Conservation (phyloP, 2,113 vertebrate genomes). For the Ammodytes marinus region DNA sequence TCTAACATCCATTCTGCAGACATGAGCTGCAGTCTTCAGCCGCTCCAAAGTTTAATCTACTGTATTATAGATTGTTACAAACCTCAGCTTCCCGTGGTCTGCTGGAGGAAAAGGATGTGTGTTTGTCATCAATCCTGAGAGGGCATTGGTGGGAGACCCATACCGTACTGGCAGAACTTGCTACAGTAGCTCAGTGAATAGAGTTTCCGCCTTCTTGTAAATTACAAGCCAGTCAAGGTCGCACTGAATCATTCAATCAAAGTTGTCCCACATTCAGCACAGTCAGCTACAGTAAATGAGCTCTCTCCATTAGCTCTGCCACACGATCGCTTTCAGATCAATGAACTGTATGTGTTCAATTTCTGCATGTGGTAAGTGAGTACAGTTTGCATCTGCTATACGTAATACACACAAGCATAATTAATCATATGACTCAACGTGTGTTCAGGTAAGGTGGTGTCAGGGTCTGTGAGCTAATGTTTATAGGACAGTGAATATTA, state of each 20-base stretch:
- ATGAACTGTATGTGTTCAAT: background rate
- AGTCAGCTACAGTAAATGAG: background rate
- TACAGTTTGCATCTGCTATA: background rate
- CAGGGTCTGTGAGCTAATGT: slow-evolving; percentile 17
- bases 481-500: slow-evolving; percentile 24
- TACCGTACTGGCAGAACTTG: background rate
- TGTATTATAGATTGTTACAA: background rate
- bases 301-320: slow-evolving; percentile 11
- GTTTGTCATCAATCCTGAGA: too few relatives aligned
- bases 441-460: background rate
- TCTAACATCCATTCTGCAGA: too few relatives aligned
- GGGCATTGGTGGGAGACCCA: background rate
- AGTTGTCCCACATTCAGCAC: background rate
- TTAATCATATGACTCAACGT: background rate
- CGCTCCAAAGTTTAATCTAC: background rate
- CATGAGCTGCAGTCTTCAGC: background rate
- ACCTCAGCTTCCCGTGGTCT: background rate
- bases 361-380: background rate
- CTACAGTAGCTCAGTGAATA: background rate
- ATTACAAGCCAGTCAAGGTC: background rate
- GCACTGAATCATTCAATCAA: background rate
- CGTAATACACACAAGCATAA: background rate
- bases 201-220: background rate
- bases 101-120: background rate
- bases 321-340: background rate